Conservation (phyloP, 1,140 invertebrate genomes). For the Lasaia peninsularis region DNA sequence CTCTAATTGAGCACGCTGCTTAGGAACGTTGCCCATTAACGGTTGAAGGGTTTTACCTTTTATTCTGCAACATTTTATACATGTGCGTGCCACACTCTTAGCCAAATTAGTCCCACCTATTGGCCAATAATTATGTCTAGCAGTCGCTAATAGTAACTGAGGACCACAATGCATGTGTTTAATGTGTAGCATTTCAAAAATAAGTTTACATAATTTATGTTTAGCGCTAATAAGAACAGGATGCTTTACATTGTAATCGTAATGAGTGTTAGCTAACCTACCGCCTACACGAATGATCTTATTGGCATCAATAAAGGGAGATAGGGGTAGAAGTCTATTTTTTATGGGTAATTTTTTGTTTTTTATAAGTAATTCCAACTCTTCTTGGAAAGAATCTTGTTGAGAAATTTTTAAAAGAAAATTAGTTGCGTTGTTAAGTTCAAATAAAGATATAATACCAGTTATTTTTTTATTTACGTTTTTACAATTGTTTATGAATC, state of each 20-base stretch:
- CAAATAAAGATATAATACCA: too few relatives aligned
- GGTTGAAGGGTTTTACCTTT: conserved; percentile 3
- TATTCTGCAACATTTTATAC: conserved; percentile 1
- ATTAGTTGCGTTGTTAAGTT: too few relatives aligned
- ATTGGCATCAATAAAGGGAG: too few relatives aligned
- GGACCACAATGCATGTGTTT: neutral
- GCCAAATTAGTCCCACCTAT: conserved; percentile 1
- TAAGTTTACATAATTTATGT: neutral
- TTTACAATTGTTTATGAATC: neutral
- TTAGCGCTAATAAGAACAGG: neutral
- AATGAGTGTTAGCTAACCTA: too few relatives aligned
- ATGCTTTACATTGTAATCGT: conserved; percentile 3
- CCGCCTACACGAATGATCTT: too few relatives aligned
- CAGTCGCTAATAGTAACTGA: neutral
- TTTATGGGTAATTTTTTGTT: too few relatives aligned
- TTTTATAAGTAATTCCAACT: too few relatives aligned
- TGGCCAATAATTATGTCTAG: conserved; percentile 2
- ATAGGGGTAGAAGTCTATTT: too few relatives aligned
- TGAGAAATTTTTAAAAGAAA: too few relatives aligned
- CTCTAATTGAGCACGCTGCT: conserved; percentile 5
- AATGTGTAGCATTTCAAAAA: neutral
- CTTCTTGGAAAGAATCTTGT: too few relatives aligned
- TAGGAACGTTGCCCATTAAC: neutral
- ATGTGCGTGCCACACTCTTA: neutral
- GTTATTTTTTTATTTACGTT: too few relatives aligned